Conservation (phyloP, 1,140 invertebrate species). For the Drosophila elegans region DNA sequence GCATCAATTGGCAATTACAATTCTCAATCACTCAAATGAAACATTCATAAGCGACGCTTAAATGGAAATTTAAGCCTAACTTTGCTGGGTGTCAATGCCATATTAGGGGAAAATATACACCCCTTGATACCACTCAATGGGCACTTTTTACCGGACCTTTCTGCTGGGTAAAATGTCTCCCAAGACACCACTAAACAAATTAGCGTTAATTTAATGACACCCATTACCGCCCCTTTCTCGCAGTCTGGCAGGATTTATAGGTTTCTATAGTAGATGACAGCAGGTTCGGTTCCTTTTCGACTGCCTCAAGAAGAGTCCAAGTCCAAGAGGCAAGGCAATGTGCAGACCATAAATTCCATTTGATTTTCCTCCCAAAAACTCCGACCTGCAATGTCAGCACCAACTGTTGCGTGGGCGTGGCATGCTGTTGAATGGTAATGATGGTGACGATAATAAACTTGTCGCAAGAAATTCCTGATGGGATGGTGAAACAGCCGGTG, state of each 20-base stretch:
- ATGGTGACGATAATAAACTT: slow-evolving; percentile 49
- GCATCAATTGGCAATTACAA: slow-evolving; percentile 34
- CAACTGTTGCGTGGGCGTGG: slow-evolving; percentile 74
- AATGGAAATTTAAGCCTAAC: slow-evolving; percentile 42
- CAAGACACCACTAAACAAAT: slow-evolving; percentile 81
- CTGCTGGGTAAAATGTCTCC: slow-evolving; percentile 63
- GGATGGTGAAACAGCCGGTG: slow-evolving; percentile 15
- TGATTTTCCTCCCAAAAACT: slow-evolving; percentile 52
- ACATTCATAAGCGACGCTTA: slow-evolving; percentile 21
- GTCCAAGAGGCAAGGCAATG: slow-evolving; percentile 13
- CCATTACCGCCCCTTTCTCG: slow-evolving; percentile 58
- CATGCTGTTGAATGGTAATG: slow-evolving; percentile 44
- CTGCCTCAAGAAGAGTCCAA: slow-evolving; percentile 21
- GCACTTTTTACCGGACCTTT: slow-evolving; percentile 49
- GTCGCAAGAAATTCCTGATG: slow-evolving; percentile 18
- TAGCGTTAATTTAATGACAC: slow-evolving; percentile 83
- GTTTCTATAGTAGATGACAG: slow-evolving; percentile 46
- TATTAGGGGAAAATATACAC: slow-evolving; percentile 32
- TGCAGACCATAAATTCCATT: slow-evolving; percentile 73
- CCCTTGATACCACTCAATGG: slow-evolving; percentile 27
- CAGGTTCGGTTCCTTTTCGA: slow-evolving; percentile 32
- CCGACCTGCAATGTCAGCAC: slow-evolving; percentile 64
- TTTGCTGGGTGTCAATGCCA: slow-evolving; percentile 35
- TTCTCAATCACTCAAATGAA: slow-evolving; percentile 26
- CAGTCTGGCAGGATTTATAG: slow-evolving; percentile 65